phyloP scores from a whole-genome alignment of 1,140 invertebrate species.

The Saccostrea glomerata region DNA sequence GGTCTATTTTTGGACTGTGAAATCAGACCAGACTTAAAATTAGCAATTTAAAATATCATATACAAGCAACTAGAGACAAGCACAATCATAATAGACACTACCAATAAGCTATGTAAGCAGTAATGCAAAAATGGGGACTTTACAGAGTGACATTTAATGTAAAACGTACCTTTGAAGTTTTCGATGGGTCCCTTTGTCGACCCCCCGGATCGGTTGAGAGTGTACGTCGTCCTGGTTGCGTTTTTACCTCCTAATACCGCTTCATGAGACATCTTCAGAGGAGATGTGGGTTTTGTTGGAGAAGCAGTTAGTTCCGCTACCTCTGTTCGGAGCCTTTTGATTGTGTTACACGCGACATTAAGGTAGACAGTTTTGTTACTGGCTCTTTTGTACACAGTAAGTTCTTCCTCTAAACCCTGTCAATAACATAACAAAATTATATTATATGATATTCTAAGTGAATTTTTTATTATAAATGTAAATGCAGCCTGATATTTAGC shows the following conservation, averaged over 20 bases:
- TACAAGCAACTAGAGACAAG: too few relatives aligned
- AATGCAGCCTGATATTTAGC: too few relatives aligned
- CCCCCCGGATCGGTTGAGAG: constrained; percentile 68
- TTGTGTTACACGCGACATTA: constrained; percentile 89
- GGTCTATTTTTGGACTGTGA: too few relatives aligned
- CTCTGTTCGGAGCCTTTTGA: constrained; percentile 83
- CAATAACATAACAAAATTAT: background rate
- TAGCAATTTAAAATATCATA: too few relatives aligned
- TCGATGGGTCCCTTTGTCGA: constrained; percentile 42
- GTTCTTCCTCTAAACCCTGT: constrained; percentile 84
- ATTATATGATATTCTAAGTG: too few relatives aligned
- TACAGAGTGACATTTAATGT: background rate
- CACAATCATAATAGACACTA: too few relatives aligned
- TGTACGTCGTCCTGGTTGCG: constrained; percentile 85
- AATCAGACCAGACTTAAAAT: too few relatives aligned
- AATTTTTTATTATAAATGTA: too few relatives aligned
- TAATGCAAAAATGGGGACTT: too few relatives aligned
- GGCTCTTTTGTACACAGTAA: constrained; percentile 87
- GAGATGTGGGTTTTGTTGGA: constrained; percentile 48
- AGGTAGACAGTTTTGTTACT: constrained; percentile 90
- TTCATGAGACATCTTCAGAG: constrained; percentile 82
- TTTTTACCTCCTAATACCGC: constrained; percentile 84
- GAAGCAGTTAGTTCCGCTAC: constrained; percentile 52
- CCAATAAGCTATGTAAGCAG: too few relatives aligned
- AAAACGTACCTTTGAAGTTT: constrained; percentile 63